phyloP scores from a whole-genome alignment of 2,797 vertebrate genomes.

The Percopsis omiscomaycus region DNA sequence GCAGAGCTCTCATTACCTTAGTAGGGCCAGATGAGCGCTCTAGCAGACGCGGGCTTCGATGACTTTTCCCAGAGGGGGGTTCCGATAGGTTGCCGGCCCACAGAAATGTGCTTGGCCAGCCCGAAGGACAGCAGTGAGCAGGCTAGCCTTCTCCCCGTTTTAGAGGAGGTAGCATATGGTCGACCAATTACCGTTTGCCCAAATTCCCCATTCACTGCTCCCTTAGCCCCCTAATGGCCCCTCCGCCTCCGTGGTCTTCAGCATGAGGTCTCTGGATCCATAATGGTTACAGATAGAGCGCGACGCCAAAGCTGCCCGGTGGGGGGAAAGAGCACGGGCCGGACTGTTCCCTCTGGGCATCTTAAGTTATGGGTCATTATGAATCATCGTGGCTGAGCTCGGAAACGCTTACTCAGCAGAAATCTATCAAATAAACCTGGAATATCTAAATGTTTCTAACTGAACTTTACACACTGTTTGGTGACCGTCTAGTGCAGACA shows the following conservation, averaged over 20 bases:
- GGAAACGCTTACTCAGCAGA: constrained; percentile 50
- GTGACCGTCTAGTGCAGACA: too few relatives aligned
- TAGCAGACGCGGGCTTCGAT: constrained; percentile 65
- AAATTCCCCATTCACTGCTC: constrained; percentile 26
- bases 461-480: too few relatives aligned
- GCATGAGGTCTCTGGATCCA: constrained; percentile 56
- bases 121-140: constrained; percentile 53
- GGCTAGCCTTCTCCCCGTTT: constrained; percentile 32
- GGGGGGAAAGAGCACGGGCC: constrained; percentile 38
- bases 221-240: constrained; percentile 49
- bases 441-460: neutral
- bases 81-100: constrained; percentile 55
- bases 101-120: constrained; percentile 62
- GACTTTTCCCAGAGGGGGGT: constrained; percentile 62
- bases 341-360: constrained; percentile 42
- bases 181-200: constrained; percentile 63
- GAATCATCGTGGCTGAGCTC: constrained; percentile 54
- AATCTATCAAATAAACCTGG: constrained; percentile 40
- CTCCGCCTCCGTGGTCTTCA: constrained; percentile 54
- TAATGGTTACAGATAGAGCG: constrained; percentile 62
- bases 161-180: constrained; percentile 66
- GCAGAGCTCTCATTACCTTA: constrained; percentile 54
- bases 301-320: constrained; percentile 49
- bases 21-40: constrained; percentile 53
- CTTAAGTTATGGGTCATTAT: constrained; percentile 51